Percentiles rank a stretch among this genome's conserved stretches.
Evolutionary conservation across 1,140 invertebrate species (phyloP).

Genomic region (Danaus melanippus): DNA sequence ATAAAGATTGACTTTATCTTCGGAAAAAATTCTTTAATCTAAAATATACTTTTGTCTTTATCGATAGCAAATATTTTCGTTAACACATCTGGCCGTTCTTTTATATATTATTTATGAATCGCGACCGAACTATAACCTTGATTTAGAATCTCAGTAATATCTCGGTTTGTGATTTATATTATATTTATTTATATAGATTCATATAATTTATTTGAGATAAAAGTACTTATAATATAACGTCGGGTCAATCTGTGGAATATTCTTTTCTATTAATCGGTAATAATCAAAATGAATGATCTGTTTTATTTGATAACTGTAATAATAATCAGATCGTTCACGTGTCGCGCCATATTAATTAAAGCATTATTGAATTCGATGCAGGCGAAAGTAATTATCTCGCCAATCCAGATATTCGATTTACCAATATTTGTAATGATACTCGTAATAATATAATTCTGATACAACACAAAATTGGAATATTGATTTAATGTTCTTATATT

Average conservation of each 20-base stretch:
- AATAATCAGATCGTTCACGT: constrained; percentile 21
- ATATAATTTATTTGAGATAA: too few species aligned
- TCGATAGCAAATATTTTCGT: constrained; percentile 40
- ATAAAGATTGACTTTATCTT: constrained; percentile 17
- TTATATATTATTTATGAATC: constrained; percentile 59
- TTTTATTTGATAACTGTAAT: constrained; percentile 24
- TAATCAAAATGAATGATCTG: background rate
- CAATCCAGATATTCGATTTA: constrained; percentile 27
- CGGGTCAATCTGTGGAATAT: too few species aligned
- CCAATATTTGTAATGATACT: too few species aligned
- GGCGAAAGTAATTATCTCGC: constrained; percentile 37
- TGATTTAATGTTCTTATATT: too few species aligned
- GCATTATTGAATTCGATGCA: constrained; percentile 41
- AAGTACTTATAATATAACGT: too few species aligned
- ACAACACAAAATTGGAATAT: too few species aligned
- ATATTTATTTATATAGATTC: constrained; percentile 11
- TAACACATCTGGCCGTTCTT: constrained; percentile 39
- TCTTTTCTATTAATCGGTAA: too few species aligned
- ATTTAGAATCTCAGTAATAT: constrained; percentile 45
- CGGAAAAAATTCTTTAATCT: constrained; percentile 7
- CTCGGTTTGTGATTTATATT: constrained; percentile 25
- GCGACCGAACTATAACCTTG: constrained; percentile 39
- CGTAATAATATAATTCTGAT: too few species aligned
- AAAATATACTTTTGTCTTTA: constrained; percentile 35
- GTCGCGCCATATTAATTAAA: constrained; percentile 46